These are phyloP conservation scores for Aricia artaxerxes DNA, from an alignment of 2,888 invertebrate genomes.

Conservation along the genomic window DNA sequence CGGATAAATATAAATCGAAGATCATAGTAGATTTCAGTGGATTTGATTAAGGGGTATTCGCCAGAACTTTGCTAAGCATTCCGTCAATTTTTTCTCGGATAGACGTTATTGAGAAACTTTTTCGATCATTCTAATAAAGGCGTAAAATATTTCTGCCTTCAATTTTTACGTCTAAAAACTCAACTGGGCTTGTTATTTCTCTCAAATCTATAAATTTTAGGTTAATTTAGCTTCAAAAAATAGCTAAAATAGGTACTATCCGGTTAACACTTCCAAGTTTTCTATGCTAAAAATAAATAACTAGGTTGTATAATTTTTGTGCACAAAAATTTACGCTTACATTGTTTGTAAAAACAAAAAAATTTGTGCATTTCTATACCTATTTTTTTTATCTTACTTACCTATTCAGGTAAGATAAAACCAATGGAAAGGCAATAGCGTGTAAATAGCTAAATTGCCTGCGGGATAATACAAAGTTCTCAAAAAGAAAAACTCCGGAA, in stretches of 20 bases:
- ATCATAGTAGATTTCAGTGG: constrained; percentile 13
- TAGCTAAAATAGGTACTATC: neutral
- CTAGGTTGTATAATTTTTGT: neutral
- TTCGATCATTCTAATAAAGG: constrained; percentile 55
- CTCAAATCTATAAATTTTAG: neutral
- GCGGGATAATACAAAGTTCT: too few species aligned
- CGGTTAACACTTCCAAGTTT: neutral
- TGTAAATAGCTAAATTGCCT: too few species aligned
- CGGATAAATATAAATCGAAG: constrained; percentile 18
- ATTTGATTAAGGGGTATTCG: constrained; percentile 27
- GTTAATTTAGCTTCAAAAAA: neutral
- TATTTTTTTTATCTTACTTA: too few species aligned
- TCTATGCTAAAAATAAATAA: neutral
- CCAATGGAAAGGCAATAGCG: too few species aligned
- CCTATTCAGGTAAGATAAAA: too few species aligned
- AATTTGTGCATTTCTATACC: neutral
- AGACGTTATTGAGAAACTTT: constrained; percentile 57
- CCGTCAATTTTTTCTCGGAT: constrained; percentile 51
- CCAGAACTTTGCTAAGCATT: constrained; percentile 40
- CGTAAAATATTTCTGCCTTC: constrained; percentile 14
- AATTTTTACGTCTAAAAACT: constrained; percentile 6
- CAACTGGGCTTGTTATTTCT: neutral
- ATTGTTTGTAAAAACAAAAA: neutral
- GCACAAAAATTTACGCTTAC: neutral
- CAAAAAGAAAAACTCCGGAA: too few species aligned